These are phyloP conservation scores for Rhagologus leucostigma DNA, from an alignment of 2,113 vertebrate genomes.

Conservation along the genomic window DNA sequence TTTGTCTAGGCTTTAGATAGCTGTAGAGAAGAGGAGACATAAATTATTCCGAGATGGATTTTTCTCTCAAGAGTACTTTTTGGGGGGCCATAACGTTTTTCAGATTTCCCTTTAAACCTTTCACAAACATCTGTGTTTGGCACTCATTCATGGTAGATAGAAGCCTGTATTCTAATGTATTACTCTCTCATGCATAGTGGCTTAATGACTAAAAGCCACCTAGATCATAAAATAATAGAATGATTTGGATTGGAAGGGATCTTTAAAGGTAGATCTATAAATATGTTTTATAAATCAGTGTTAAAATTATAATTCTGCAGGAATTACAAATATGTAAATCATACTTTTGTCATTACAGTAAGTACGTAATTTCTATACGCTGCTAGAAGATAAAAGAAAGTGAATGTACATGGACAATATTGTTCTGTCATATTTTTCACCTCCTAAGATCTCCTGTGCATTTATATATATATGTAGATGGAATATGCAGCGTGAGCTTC, in stretches of 20 bases:
- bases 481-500: not conserved
- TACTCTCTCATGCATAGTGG: not conserved
- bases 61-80: not conserved
- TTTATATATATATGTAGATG: not conserved
- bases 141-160: not conserved
- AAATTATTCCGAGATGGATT: not conserved
- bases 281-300: not conserved
- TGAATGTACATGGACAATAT: not conserved
- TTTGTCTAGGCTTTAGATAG: not conserved
- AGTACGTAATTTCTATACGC: not conserved
- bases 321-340: not conserved
- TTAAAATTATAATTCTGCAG: not conserved
- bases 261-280: not conserved
- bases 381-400: not conserved
- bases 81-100: not conserved
- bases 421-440: not conserved
- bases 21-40: not conserved
- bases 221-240: not conserved
- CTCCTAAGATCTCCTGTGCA: rapidly evolving
- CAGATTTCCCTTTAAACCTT: not conserved
- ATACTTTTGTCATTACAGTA: not conserved
- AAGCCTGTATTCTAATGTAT: not conserved
- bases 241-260: not conserved
- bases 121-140: not conserved
- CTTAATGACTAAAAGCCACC: not conserved